A percentile compares a stretch with the other conserved stretches of the same genome.
These are phyloP conservation scores for Calvadosia cruxmelitensis DNA, from an alignment of 30 jellyfish, hydroid and myxozoan species.

Conservation along the genomic window DNA sequence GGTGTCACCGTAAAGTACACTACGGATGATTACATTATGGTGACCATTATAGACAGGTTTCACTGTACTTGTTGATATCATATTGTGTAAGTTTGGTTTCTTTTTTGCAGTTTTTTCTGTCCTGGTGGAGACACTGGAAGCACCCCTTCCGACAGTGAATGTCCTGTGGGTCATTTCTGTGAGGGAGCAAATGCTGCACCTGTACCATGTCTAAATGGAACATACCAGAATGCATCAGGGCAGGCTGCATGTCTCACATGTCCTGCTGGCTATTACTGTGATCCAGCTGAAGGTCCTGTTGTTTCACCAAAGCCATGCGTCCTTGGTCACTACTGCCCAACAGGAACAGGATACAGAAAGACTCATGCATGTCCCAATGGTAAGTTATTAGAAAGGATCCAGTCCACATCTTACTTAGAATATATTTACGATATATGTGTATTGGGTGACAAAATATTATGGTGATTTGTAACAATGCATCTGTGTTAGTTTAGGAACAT, in stretches of 20 bases:
- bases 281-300: constrained; percentile 90
- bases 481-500: too few relatives aligned
- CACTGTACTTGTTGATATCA: too few relatives aligned
- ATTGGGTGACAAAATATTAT: too few relatives aligned
- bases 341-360: constrained; percentile 25
- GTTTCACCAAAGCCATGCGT: constrained; percentile 75
- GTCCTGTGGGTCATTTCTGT: constrained; percentile 85
- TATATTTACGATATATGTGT: too few relatives aligned
- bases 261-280: constrained; percentile 88
- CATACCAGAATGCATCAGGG: constrained; percentile 76
- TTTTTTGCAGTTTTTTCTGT: constrained; percentile 55
- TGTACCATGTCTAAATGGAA: constrained; percentile 70
- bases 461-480: too few relatives aligned
- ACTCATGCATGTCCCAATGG: constrained; percentile 69
- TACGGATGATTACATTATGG: too few relatives aligned
- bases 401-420: too few relatives aligned
- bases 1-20: too few relatives aligned
- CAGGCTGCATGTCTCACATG: constrained; percentile 55
- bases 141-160: constrained; percentile 57
- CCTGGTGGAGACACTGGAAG: constrained; percentile 78
- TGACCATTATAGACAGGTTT: too few relatives aligned
- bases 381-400: too few relatives aligned
- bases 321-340: constrained; percentile 70
- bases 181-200: constrained; percentile 53
- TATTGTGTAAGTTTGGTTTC: neutral